Base-by-base conservation (phyloP, 2,113 vertebrate genomes). In the Saccopteryx bilineata region DNA sequence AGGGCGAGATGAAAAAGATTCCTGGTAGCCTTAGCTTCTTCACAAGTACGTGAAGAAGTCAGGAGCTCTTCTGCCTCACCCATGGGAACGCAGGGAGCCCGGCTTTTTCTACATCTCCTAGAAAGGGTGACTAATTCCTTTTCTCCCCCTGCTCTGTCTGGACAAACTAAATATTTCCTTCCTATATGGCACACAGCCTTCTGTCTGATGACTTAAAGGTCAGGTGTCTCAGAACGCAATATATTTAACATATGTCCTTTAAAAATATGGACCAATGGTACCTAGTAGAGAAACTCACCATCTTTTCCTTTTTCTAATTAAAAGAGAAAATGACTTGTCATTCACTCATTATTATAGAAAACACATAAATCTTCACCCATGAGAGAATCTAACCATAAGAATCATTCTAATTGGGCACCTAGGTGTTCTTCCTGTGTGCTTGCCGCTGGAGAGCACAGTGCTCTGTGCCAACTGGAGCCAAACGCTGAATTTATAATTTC, bases 141-240 rank as follows among this genome's bases (percentile, higher is more conserved):
- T 86, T 39, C 50, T 9, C 0, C 39, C 13, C 33, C 61, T 68
- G 78, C 46, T 66, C 86, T 74, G 84, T 95, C 93, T 90, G 95
- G 90, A 96, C 95, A 97, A 97, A 97, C 96, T 94, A 97, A 98
- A 83, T 94, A 88, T 95, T 97, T 97, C 96, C 96, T 96, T 96
- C 95, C 91, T 95, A 93, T 96, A 95, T 94, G 97, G 92, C 95
- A 93, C 60, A 74, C 13, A 74, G 92, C 96, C 93, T 83, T 89
- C 96, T 95, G 95, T 88, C 92, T 96, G 96, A 95, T 71, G 93
- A 81, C 68, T 95, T 95, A 96, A 94, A 96, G 92, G 84, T 86
- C 93, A 93, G 78, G 69, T 94, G 63, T 94, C 91, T 97, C 63
- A 91, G 92, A 95, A 94, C 58, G 94, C 96, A 95, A 97, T 83